phyloP scores from a whole-genome alignment of 2,888 invertebrate genomes.

The Andrena hattorfiana region DNA sequence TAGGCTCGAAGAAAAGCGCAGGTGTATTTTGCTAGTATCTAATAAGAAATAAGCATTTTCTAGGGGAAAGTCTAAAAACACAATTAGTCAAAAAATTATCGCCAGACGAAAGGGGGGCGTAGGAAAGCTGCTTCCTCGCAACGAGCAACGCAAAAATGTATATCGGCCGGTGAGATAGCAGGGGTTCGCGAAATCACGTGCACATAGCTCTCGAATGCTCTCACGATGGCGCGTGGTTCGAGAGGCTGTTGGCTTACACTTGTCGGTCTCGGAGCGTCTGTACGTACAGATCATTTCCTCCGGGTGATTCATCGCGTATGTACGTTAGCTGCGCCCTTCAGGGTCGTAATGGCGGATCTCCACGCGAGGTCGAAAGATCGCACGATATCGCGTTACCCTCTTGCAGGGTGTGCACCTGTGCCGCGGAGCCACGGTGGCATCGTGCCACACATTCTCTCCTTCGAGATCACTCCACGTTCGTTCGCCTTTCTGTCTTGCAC shows the following conservation, averaged over 20 bases:
- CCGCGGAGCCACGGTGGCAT: conserved; percentile 64
- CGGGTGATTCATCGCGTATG: conserved; percentile 67
- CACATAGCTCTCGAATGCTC: conserved; percentile 21
- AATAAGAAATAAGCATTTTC: no score
- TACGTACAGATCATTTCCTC: conserved; percentile 68
- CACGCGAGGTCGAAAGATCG: conserved; percentile 67
- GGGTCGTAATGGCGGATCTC: conserved; percentile 56
- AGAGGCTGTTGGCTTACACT: conserved; percentile 45
- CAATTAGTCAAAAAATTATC: no score
- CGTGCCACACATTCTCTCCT: conserved; percentile 70
- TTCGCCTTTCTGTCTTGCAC: conserved; percentile 1
- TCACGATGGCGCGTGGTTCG: conserved; percentile 49
- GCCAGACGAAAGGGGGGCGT: no score
- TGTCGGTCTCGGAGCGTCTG: conserved; percentile 36
- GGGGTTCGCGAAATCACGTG: background rate
- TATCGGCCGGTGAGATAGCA: background rate
- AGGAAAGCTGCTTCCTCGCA: background rate
- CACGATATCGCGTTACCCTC: conserved; percentile 77
- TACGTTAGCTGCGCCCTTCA: conserved; percentile 55
- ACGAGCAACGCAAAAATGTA: background rate
- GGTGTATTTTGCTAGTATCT: no score
- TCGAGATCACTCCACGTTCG: conserved; percentile 54
- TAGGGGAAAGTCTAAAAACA: no score
- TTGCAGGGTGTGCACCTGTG: conserved; percentile 70
- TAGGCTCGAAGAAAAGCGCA: no score